Conservation (phyloP, 1,140 invertebrate species). For the Drosophila pandora region DNA sequence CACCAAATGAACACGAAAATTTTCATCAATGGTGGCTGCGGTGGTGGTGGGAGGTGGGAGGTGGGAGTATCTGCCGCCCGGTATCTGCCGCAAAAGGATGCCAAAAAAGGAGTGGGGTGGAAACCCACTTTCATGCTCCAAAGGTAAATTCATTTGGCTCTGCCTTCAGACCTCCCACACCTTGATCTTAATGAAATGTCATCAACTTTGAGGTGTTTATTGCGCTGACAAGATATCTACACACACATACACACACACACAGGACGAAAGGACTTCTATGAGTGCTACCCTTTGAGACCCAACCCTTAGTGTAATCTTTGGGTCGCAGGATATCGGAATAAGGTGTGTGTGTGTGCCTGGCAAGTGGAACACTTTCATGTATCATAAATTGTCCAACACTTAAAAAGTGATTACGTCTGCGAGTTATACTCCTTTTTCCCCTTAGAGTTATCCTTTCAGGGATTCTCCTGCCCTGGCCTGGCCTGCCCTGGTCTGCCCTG, state of each 20-base stretch:
- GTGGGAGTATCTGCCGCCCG: too few relatives aligned
- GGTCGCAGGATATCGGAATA: slow-evolving; percentile 29
- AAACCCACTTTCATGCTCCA: slow-evolving; percentile 80
- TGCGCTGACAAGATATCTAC: slow-evolving; percentile 58
- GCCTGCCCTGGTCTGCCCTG: background rate
- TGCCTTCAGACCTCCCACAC: slow-evolving; percentile 21
- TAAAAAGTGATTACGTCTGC: slow-evolving; percentile 83
- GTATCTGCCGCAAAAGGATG: background rate
- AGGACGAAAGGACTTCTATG: background rate
- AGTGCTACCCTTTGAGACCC: slow-evolving; percentile 65
- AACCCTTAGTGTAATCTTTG: slow-evolving; percentile 66
- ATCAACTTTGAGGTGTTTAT: slow-evolving; percentile 83
- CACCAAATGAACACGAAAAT: slow-evolving; percentile 78
- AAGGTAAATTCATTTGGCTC: slow-evolving; percentile 78
- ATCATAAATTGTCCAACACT: slow-evolving; percentile 82
- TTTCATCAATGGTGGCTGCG: slow-evolving; percentile 47
- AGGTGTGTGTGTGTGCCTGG: slow-evolving; percentile 31
- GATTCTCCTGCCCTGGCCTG: too few relatives aligned
- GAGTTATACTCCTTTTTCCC: slow-evolving; percentile 30
- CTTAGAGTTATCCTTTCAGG: too few relatives aligned
- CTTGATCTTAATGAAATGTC: slow-evolving; percentile 81
- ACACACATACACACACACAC: background rate
- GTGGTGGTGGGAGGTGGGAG: too few relatives aligned
- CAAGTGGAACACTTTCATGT: slow-evolving; percentile 74
- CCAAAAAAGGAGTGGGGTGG: background rate